Evolutionary conservation across 2,888 invertebrate species (phyloP).

Genomic region (Heliconius aoede): DNA sequence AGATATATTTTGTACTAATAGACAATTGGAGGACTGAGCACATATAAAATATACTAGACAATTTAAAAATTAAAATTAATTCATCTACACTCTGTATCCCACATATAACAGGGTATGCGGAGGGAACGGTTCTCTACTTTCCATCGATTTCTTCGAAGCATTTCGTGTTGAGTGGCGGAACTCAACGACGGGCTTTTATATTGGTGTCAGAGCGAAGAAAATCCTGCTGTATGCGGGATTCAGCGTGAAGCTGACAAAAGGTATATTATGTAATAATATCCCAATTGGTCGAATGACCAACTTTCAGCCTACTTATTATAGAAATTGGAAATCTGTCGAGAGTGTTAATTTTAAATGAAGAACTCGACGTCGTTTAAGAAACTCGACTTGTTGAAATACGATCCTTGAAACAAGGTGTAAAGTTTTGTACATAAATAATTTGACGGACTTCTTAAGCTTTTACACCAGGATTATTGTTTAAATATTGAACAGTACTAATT

Average conservation of each 20-base stretch:
- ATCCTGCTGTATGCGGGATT: no score
- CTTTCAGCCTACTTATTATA: not conserved
- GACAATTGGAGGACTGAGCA: no score
- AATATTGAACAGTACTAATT: not conserved
- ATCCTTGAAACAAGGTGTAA: not conserved
- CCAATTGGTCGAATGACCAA: not conserved
- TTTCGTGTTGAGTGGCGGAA: no score
- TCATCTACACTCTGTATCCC: no score
- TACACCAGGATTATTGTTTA: not conserved
- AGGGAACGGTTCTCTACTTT: no score
- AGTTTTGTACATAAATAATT: slow-evolving; percentile 2
- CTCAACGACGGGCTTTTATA: no score
- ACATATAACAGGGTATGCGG: no score
- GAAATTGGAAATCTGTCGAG: slow-evolving; percentile 2
- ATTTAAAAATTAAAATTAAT: no score
- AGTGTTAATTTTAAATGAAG: slow-evolving; percentile 5
- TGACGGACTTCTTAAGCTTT: not conserved
- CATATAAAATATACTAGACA: no score
- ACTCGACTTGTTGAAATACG: not conserved
- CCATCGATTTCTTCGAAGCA: no score
- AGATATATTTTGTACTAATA: not conserved
- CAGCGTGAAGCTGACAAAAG: no score
- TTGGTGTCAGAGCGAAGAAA: no score
- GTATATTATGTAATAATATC: not conserved
- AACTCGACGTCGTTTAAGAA: slow-evolving; percentile 1